Evolutionary conservation across 2,797 vertebrate species (phyloP), one percentile per base, ranked within the genome.

Genomic region (Gymnopithys bicolor): DNA sequence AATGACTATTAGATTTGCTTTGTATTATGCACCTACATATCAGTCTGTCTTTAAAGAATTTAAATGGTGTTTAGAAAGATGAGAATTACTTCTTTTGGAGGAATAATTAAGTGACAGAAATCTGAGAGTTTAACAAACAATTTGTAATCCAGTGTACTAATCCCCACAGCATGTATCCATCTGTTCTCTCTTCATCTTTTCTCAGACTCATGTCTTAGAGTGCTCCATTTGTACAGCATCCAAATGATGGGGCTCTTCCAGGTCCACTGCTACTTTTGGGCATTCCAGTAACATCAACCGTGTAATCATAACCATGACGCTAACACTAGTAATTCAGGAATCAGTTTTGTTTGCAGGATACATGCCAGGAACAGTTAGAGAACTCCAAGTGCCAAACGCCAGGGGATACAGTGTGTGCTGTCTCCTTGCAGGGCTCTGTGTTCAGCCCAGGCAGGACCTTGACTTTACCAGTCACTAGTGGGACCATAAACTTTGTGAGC

Each of bases 41-140:
- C 3, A 3, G 23, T n/a, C 41, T 70, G 30, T 24, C 68, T 83
- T 80, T 55, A 70, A 71, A 68, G 4, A 70, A 83, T 85, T 94
- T 43, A 90, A 90, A 74, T 11, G 19, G 10, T 52, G n/a, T 69
- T 87, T 75, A 87, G 64, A 45, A 89, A 83, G n/a, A 90, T 45
- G 25, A 30, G 22, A 85, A 71, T 62, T 7, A 68, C 37, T 93
- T 35, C 56, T 52, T 80, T 62, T 39, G 28, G 25, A 90, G 25
- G 58, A 91, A 89, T 87, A 89, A 94, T 94, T 84, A 91, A 93
- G 39, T n/a, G 79, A 92, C 75, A 86, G 84, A 84, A 93, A 94
- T 90, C 81, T 33, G 30, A 56, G 69, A 70, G 10, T 92, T 92
- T 95, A 90, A 87, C 90, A 41, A 95, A 83, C 67, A 92, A 79